Evolutionary conservation across 2,797 vertebrate species (phyloP).

Genomic region (Nasua narica): DNA sequence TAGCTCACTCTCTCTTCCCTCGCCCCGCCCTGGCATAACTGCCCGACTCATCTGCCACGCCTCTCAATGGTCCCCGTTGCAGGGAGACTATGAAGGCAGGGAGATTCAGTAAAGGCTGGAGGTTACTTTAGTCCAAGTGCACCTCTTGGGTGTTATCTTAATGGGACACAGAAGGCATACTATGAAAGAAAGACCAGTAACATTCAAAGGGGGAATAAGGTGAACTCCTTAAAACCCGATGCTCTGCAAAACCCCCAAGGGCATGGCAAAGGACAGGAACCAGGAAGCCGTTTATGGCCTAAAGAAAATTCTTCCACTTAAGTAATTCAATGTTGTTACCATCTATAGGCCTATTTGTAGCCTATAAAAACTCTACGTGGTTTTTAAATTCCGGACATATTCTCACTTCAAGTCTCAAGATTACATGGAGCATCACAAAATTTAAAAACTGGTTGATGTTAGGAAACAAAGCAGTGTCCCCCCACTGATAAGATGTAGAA

Average conservation of each 20-base stretch:
- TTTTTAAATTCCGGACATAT: neutral
- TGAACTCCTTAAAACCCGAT: neutral
- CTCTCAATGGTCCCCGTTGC: neutral
- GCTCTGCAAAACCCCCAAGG: neutral
- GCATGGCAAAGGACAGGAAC: neutral
- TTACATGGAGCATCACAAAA: neutral
- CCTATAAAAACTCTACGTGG: neutral
- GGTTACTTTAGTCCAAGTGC: neutral
- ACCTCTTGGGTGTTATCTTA: neutral
- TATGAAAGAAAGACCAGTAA: neutral
- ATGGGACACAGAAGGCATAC: neutral
- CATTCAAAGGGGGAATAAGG: neutral
- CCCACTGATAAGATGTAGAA: neutral
- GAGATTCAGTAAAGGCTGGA: neutral
- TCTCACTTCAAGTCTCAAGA: neutral
- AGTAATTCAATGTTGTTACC: slow-evolving; percentile 1
- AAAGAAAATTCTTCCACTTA: neutral
- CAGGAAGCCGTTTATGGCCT: neutral
- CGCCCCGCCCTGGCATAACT: neutral
- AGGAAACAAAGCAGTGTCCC: neutral
- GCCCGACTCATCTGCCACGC: neutral
- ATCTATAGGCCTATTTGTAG: neutral
- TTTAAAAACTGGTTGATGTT: neutral
- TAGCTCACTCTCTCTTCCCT: neutral
- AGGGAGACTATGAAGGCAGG: neutral